Evolutionary conservation across 2,113 vertebrate genomes (phyloP), one percentile per base, ranked within the genome.

Genomic region (Thoracochromis brauschi): DNA sequence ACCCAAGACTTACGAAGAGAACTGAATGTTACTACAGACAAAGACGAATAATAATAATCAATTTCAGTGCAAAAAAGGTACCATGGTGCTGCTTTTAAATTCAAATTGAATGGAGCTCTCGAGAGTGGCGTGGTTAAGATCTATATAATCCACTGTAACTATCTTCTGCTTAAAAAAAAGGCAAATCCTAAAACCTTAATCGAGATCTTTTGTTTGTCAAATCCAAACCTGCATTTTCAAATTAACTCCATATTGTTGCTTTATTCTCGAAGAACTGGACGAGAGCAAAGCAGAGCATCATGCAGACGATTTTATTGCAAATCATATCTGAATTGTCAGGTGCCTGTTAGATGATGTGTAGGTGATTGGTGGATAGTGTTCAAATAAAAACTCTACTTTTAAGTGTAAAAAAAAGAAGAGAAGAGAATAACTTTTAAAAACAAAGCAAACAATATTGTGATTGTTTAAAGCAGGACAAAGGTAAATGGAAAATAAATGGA

Each of bases 11-110:
- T 95, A 92, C 90, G 84, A 58, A 57, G 88, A 88, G 89, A 95
- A 92, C 92, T 89, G 75, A 93, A 95, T 94, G 91, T 92, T 93
- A 88, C 88, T 90, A 63, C 93, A 87, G 85, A 92, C 91, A 93
- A 95, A 94, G 91, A 91, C 60, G 82, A 88, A 88, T 93, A 94
- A 95, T 93, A 92, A 81, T 92, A 94, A 93, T 94, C 92, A 96
- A 93, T 93, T 91, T 78, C 33, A 57, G 45, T 68, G 63, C 12
- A 35, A 84, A 81, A 82, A 87, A 83, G 87, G 86, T 84, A 78
- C 88, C 33, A 86, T 14, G 12, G 60, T 26, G 55, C 58, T 81
- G 26, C 92, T 88, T 89, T 94, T 65, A 82, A 58, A 92, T 91
- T 92, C 71, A 92, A 93, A 94, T 95, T 85, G 88, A 91, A 94